These are phyloP conservation scores for Drosophila antonietae DNA, from an alignment of 2,888 invertebrate species.

Conservation along the genomic window DNA sequence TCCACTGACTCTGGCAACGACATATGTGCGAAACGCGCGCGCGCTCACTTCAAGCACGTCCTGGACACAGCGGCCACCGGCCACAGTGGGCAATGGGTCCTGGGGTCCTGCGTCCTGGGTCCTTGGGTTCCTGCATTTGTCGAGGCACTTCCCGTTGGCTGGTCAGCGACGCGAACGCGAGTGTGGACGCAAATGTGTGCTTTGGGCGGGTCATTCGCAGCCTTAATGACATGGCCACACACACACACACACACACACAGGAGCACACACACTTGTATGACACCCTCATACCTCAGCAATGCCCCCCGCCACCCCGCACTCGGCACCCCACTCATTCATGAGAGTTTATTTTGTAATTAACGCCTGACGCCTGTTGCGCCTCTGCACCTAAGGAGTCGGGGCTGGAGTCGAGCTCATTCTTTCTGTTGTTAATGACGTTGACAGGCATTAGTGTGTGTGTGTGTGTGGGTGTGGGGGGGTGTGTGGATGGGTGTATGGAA, in stretches of 20 bases:
- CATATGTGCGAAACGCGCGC: constrained; percentile 45
- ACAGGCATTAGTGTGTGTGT: constrained; percentile 27
- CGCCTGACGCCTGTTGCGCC: constrained; percentile 83
- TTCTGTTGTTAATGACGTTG: constrained; percentile 75
- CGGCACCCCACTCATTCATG: constrained; percentile 35
- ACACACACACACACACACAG: constrained; percentile 23
- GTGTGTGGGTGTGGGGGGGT: background rate
- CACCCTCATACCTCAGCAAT: background rate
- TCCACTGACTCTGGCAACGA: constrained; percentile 30
- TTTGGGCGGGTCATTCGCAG: constrained; percentile 78
- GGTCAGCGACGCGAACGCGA: constrained; percentile 64
- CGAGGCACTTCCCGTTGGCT: constrained; percentile 78
- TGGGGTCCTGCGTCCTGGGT: constrained; percentile 11
- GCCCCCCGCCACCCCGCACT: constrained; percentile 1
- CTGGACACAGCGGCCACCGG: constrained; percentile 16
- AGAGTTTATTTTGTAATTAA: constrained; percentile 85
- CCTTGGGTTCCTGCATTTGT: constrained; percentile 67
- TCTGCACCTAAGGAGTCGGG: constrained; percentile 58
- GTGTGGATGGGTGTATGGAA: background rate
- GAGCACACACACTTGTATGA: constrained; percentile 9
- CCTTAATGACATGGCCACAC: constrained; percentile 71
- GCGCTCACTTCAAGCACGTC: constrained; percentile 61
- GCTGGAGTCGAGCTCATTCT: constrained; percentile 41
- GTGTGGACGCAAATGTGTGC: constrained; percentile 74
- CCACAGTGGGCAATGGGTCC: background rate